Conservation (phyloP, 64 coral and sea anemone species). For the Acropora tenuis region DNA sequence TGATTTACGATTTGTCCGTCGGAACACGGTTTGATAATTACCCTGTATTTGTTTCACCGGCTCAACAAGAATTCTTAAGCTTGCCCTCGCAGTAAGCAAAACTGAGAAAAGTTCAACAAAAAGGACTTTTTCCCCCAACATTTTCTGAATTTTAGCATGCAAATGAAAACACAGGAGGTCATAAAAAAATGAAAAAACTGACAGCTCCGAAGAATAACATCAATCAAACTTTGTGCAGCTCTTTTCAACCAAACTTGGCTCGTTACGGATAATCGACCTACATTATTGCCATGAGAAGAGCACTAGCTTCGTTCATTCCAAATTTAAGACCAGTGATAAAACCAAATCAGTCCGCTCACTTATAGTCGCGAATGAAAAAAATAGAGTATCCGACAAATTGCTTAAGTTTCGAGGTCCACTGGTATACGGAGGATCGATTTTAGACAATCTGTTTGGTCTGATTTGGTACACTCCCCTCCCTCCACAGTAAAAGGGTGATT, state of each 20-base stretch:
- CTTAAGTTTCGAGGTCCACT: too few species aligned
- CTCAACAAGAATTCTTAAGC: background rate
- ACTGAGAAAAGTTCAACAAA: background rate
- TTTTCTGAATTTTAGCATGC: background rate
- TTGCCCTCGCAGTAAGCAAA: background rate
- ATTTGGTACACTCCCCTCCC: too few species aligned
- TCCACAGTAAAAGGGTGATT: background rate
- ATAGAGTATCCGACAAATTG: too few species aligned
- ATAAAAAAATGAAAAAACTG: too few species aligned
- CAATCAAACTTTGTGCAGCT: background rate
- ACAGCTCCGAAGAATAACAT: background rate
- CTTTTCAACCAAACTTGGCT: background rate
- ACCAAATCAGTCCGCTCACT: too few species aligned
- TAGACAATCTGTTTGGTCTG: too few species aligned
- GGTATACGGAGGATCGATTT: too few species aligned
- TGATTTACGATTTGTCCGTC: slow-evolving; percentile 25
- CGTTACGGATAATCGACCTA: too few species aligned
- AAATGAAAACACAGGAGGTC: background rate
- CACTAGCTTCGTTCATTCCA: too few species aligned
- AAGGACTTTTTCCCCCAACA: background rate
- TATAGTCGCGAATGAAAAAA: too few species aligned
- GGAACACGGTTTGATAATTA: background rate
- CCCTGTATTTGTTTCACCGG: background rate
- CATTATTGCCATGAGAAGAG: too few species aligned
- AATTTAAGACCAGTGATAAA: too few species aligned